Conservation (phyloP, 2,888 invertebrate genomes). For the Standfussiana lucernea region DNA sequence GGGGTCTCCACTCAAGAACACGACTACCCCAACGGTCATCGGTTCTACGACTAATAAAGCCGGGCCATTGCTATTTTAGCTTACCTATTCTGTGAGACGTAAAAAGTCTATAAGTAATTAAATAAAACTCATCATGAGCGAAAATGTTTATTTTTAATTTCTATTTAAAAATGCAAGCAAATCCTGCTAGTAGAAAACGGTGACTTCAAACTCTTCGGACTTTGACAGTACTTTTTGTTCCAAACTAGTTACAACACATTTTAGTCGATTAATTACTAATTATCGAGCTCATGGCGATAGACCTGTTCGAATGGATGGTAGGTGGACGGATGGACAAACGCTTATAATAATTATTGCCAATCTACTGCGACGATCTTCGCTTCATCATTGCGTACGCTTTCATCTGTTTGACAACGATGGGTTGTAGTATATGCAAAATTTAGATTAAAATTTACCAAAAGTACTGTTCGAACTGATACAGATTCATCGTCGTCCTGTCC, state of each 20-base stretch:
- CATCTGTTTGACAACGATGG: slow-evolving; percentile 73
- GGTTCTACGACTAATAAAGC: not conserved
- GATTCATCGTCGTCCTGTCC: not conserved
- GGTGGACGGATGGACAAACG: slow-evolving; percentile 69
- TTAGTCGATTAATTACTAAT: slow-evolving; percentile 71
- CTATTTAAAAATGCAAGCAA: not conserved
- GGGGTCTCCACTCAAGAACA: not conserved
- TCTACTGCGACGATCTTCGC: slow-evolving; percentile 78
- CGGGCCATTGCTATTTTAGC: not conserved
- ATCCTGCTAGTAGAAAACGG: not conserved
- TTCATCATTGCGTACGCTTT: slow-evolving; percentile 76
- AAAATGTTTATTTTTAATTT: not conserved
- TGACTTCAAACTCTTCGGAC: not conserved
- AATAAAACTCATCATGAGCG: not conserved
- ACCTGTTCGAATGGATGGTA: slow-evolving; percentile 57
- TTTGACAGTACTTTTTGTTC: slow-evolving; percentile 40
- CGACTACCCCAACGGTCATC: not conserved
- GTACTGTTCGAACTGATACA: no score
- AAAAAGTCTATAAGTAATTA: not conserved
- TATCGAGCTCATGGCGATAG: slow-evolving; percentile 67
- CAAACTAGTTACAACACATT: slow-evolving; percentile 54
- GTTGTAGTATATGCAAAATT: slow-evolving; percentile 64
- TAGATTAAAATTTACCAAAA: slow-evolving; percentile 47
- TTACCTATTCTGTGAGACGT: not conserved
- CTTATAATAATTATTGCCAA: slow-evolving; percentile 79